Base-by-base conservation (phyloP, 2,113 vertebrate genomes). In the Actenoides hombroni region DNA sequence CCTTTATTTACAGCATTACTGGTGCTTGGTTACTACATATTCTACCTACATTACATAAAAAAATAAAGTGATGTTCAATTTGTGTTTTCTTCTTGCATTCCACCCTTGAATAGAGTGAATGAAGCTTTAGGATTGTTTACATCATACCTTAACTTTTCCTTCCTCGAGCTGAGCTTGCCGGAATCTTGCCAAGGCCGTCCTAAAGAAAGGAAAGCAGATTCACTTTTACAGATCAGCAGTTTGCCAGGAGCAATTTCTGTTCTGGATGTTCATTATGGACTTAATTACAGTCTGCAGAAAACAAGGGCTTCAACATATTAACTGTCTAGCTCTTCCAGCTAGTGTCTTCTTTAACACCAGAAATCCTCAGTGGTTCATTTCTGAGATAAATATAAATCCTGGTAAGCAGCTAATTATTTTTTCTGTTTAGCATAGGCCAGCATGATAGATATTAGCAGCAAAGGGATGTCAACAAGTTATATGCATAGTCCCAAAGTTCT, bases 181-280 rank as follows among this genome's bases (percentile, higher is more conserved):
- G 98, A 99, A 99, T 39, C 99, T 98, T 25, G 99, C 99, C 97
- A 99, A 98, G 75, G 99, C 99, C 61, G 99, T 99, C 99, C 99
- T 99, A 76, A 70, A 83, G 93, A 53, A 33, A 95, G 56, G 42
- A 21, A 91, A 60, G 23, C 28, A 35, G 85, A 65, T 54, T 64
- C 20, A 60, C 68, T 73, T 35, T 54, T n/a, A 40, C 6, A 73
- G 53, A 79, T 15, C 33, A 70, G n/a, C 23, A 6, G 19, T 40
- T 40, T 25, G 48, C 44, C 20, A 25, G 16, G 8, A 83, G 28
- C 15, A 25, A 37, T 9, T 13, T 69, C 26, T 77, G 6, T 51
- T 75, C 48, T 35, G 33, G 12, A 9, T 64, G 35, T 54, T 83
- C 42, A 64, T 46, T 20, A 81, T 3, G 23, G 68, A 46, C 13